phyloP scores from a whole-genome alignment of 1,140 invertebrate species.

The Colletes gigas region DNA sequence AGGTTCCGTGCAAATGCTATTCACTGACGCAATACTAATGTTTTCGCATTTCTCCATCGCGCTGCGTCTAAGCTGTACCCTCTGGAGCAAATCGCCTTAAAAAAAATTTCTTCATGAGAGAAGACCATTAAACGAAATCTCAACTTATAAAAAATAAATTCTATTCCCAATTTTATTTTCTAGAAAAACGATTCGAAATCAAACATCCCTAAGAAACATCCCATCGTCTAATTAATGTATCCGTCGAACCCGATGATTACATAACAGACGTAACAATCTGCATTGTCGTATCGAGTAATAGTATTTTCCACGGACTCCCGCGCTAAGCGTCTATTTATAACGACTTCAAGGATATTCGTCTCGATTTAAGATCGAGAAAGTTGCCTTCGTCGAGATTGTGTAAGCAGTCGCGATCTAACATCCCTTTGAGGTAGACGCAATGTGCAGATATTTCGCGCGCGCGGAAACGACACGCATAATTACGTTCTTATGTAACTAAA shows the following conservation, averaged over 20 bases:
- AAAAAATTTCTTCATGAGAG: background rate
- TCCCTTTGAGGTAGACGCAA: conserved; percentile 6
- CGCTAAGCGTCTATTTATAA: background rate
- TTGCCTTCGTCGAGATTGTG: conserved; percentile 8
- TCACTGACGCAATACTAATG: conserved; percentile 90
- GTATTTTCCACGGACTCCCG: too few species aligned
- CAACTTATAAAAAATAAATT: too few species aligned
- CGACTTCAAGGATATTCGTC: conserved; percentile 4
- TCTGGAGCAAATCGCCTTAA: conserved; percentile 86
- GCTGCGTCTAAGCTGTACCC: conserved; percentile 87
- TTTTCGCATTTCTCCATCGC: conserved; percentile 91
- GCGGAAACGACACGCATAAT: background rate
- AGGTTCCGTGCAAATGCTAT: conserved; percentile 91
- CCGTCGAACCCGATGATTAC: background rate
- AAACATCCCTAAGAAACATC: too few species aligned
- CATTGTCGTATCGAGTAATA: background rate
- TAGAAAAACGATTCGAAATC: too few species aligned
- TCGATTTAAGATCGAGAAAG: conserved; percentile 19
- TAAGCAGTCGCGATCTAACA: background rate
- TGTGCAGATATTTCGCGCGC: background rate
- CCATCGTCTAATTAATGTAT: background rate
- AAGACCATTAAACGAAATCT: too few species aligned
- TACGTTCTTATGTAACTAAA: conserved; percentile 8
- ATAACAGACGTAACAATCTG: background rate
- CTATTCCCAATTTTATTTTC: too few species aligned